phyloP scores from a whole-genome alignment of 2,888 invertebrate species.

The Lasioglossum oenotherae region DNA sequence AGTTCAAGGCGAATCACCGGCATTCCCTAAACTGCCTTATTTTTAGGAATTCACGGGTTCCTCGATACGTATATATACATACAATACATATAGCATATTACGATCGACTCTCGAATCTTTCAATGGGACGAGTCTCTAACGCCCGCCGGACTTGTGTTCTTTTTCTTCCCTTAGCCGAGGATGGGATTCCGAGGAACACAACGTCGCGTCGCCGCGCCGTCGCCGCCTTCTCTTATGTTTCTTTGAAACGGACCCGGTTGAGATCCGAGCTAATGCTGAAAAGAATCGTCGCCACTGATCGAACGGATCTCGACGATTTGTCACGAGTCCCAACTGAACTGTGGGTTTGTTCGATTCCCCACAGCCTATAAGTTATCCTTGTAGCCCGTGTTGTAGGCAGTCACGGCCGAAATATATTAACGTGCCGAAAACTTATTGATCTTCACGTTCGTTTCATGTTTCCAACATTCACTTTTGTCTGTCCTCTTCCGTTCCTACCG shows the following conservation, averaged over 20 bases:
- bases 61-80: not conserved
- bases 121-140: constrained; percentile 10
- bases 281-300: not conserved
- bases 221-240: not conserved
- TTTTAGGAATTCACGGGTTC: constrained; percentile 59
- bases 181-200: not conserved
- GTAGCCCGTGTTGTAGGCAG: not conserved
- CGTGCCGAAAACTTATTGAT: not conserved
- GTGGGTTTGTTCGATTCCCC: not conserved
- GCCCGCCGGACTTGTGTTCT: not conserved
- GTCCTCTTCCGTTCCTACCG: not conserved
- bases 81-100: not conserved
- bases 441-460: not conserved
- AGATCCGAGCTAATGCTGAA: not conserved
- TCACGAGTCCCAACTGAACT: not conserved
- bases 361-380: not conserved
- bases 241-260: not conserved
- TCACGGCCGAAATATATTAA: not conserved
- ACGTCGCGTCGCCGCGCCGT: not conserved
- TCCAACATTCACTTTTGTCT: not conserved
- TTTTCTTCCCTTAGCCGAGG: not conserved
- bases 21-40: constrained; percentile 72
- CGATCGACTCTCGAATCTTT: constrained; percentile 1
- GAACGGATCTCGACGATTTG: not conserved
- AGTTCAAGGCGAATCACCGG: constrained; percentile 82